Conservation (phyloP, 1,140 invertebrate genomes). For the Zeugodacus cucurbitae region DNA sequence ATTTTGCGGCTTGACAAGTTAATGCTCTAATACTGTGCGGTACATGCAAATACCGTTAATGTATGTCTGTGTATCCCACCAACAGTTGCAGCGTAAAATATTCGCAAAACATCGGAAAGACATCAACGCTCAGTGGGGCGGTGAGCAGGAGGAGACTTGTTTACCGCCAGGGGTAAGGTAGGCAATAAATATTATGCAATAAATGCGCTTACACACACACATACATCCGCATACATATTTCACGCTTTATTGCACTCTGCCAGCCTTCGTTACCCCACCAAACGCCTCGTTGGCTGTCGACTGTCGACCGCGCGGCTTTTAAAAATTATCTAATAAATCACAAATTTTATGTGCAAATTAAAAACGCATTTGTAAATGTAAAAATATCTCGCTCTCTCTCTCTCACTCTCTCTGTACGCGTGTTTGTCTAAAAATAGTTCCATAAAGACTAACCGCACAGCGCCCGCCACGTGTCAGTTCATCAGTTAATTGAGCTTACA, state of each 20-base stretch:
- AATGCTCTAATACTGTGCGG: conserved; percentile 51
- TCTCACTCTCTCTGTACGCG: too few relatives aligned
- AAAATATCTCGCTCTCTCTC: neutral
- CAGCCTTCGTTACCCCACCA: neutral
- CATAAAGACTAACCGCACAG: neutral
- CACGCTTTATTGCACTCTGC: neutral
- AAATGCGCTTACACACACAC: neutral
- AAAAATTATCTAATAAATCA: conserved; percentile 38
- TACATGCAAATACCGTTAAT: neutral
- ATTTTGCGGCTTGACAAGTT: conserved; percentile 62
- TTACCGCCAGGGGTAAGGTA: neutral
- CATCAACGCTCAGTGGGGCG: neutral
- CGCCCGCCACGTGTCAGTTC: conserved; percentile 22
- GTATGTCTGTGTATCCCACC: neutral
- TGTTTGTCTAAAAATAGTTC: neutral
- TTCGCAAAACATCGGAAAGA: neutral
- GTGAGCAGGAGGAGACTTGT: neutral
- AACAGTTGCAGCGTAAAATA: neutral
- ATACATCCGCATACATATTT: neutral
- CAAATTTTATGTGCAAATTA: conserved; percentile 34
- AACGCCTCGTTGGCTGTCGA: neutral
- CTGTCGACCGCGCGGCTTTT: neutral
- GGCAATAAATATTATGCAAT: conserved; percentile 24
- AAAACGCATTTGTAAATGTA: conserved; percentile 35
- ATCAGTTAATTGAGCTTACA: conserved; percentile 40